These are phyloP conservation scores for Chaetura pelagica DNA, from an alignment of 2,113 vertebrate species.

Conservation along the genomic window DNA sequence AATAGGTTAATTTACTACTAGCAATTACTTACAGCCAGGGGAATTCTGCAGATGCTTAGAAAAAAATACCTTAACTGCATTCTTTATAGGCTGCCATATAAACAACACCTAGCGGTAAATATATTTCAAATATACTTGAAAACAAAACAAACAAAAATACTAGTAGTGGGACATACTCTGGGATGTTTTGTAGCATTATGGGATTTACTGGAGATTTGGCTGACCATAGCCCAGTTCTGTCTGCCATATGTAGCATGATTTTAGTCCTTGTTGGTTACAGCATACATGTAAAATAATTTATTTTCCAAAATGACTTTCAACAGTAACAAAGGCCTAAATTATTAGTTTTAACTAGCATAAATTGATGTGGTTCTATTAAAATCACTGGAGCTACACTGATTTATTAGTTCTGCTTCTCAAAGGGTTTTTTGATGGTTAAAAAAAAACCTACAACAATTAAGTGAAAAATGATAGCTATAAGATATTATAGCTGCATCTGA, in stretches of 20 bases:
- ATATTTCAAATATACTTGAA: not conserved
- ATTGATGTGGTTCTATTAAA: not conserved
- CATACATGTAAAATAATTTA: not conserved
- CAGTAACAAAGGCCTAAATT: not conserved
- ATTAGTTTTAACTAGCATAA: not conserved
- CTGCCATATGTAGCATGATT: not conserved
- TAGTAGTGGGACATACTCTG: not conserved
- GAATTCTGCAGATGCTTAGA: not conserved
- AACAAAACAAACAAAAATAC: not conserved
- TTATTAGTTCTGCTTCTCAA: not conserved
- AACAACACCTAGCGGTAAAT: not conserved
- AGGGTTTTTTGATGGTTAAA: not conserved
- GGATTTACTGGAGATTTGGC: not conserved
- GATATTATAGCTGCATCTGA: not conserved
- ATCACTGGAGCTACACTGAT: not conserved
- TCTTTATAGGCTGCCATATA: not conserved
- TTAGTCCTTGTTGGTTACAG: not conserved
- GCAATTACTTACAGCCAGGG: not conserved
- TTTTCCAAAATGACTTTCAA: not conserved
- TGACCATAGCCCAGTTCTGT: not conserved
- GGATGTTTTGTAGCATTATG: not conserved
- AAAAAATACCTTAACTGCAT: not conserved
- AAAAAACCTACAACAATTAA: not conserved
- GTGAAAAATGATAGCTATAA: not conserved
- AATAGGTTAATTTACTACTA: not conserved